Conservation (phyloP, 2,888 invertebrate species). For the Eumerus sabulonum region DNA sequence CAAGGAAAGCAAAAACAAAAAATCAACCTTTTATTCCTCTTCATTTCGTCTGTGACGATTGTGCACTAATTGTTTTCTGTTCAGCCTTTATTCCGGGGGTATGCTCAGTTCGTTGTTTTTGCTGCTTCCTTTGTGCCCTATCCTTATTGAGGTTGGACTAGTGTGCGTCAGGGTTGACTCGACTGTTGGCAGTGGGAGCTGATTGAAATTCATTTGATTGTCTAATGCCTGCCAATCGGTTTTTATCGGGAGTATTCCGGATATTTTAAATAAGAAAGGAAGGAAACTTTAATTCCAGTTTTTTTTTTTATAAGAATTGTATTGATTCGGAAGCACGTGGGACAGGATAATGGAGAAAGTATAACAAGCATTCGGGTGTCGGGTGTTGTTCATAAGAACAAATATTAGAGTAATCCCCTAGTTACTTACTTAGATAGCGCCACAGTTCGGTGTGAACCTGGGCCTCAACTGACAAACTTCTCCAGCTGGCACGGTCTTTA, state of each 20-base stretch:
- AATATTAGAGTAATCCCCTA: too few relatives aligned
- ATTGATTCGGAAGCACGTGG: too few relatives aligned
- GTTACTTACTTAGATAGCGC: too few relatives aligned
- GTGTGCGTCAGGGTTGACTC: constrained; percentile 5
- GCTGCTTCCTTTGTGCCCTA: constrained; percentile 6
- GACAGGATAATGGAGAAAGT: too few relatives aligned
- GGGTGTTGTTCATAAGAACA: too few relatives aligned
- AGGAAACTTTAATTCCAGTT: not conserved
- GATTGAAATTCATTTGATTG: constrained; percentile 49
- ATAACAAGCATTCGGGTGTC: too few relatives aligned
- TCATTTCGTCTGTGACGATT: constrained; percentile 67
- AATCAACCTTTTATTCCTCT: constrained; percentile 62
- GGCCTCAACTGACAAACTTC: too few relatives aligned
- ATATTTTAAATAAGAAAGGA: too few relatives aligned
- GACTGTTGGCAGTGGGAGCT: constrained; percentile 6
- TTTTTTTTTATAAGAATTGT: too few relatives aligned
- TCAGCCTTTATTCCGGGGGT: constrained; percentile 26
- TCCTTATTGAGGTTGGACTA: constrained; percentile 1
- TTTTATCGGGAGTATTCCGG: not conserved
- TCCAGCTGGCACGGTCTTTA: too few relatives aligned
- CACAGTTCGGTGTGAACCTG: too few relatives aligned
- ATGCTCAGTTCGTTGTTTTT: constrained; percentile 15
- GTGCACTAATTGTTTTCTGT: constrained; percentile 67
- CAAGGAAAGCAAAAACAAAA: constrained; percentile 13
- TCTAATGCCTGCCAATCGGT: not conserved